A percentile compares a stretch with the other conserved stretches of the same genome.
phyloP scores from a whole-genome alignment of 2,113 vertebrate genomes.

The Furnarius figulus region DNA sequence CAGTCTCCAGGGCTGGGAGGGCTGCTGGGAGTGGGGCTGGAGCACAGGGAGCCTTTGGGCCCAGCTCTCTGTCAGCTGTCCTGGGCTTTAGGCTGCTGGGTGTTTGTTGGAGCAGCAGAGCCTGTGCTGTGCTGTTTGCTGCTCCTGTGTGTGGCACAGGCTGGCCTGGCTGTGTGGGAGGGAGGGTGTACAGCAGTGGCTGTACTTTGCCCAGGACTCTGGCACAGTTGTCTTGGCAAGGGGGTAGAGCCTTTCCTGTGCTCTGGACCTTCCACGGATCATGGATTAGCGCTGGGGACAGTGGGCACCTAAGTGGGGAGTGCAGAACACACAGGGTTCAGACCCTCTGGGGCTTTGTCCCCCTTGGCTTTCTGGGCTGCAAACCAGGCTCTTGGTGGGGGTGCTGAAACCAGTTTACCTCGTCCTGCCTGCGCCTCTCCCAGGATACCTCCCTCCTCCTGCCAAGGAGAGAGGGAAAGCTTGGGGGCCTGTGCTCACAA shows the following conservation, averaged over 20 bases:
- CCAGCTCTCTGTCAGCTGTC: rapidly evolving
- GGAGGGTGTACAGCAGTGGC: neutral
- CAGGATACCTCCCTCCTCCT: neutral
- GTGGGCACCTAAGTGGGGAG: neutral
- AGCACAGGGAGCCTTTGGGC: rapidly evolving
- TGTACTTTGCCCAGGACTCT: neutral
- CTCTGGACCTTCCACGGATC: rapidly evolving
- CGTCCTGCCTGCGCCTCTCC: neutral
- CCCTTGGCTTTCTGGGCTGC: neutral
- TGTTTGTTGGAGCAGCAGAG: neutral
- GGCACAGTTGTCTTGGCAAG: neutral
- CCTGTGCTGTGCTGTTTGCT: rapidly evolving
- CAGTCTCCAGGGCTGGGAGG: rapidly evolving
- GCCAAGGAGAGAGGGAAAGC: neutral
- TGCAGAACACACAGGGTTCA: neutral
- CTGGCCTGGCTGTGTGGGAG: neutral
- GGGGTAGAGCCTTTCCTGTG: neutral
- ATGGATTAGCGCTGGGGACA: neutral
- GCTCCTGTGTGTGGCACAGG: neutral
- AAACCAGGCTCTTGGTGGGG: too few species aligned
- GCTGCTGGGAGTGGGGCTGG: neutral
- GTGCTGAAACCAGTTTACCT: neutral
- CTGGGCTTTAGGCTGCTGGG: rapidly evolving
- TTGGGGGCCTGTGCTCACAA: rapidly evolving
- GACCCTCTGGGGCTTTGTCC: rapidly evolving